Evolutionary conservation across 2,888 invertebrate species (phyloP), one percentile per base, ranked within the genome.

Genomic region (Nomada hirtipes): DNA sequence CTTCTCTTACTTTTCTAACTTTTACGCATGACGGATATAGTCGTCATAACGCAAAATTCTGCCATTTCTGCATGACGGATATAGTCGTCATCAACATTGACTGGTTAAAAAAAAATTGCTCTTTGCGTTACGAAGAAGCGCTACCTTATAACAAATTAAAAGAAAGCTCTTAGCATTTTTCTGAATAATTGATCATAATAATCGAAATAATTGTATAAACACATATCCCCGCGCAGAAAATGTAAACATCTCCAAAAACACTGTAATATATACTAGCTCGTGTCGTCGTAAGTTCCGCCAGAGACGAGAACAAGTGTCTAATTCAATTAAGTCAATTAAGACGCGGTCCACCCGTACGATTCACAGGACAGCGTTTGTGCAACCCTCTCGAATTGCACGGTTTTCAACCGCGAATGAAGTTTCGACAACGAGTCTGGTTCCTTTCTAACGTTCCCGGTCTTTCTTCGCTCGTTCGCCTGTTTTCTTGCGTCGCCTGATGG

Each of bases 301-400:
- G 26, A 52, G 23, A 61, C 68, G 29, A 20, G 63, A 77, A 50
- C 69, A 65, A 61, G 71, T 70, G 74, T 61, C 75, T 81, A 85
- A 86, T 85, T 86, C 84, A 85, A 86, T 86, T 73, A 79, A 59
- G 80, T 78, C 79, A 86, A 86, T 86, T 86, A 86, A 79, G 80
- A 72, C 63, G 57, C 75, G 57, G 72, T 69, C 70, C 70, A 76
- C 57, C 68, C 72, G 26, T 29, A 76, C 63, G 60, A 65, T 79
- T 75, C 72, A 50, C 53, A n/a, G 52, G 26, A 26, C 67, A n/a
- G 7, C 18, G 44, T 20, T 11, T 26, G 20, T 36, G 26, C 57
- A 50, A 63, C 53, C 42, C 26, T 29, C 29, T 52, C 63, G 57
- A 15, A 42, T 50, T 36, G 44, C 57, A 63, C 64, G 55, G 63